phyloP scores from a whole-genome alignment of 2,797 vertebrate genomes.

The Microchirus variegatus region DNA sequence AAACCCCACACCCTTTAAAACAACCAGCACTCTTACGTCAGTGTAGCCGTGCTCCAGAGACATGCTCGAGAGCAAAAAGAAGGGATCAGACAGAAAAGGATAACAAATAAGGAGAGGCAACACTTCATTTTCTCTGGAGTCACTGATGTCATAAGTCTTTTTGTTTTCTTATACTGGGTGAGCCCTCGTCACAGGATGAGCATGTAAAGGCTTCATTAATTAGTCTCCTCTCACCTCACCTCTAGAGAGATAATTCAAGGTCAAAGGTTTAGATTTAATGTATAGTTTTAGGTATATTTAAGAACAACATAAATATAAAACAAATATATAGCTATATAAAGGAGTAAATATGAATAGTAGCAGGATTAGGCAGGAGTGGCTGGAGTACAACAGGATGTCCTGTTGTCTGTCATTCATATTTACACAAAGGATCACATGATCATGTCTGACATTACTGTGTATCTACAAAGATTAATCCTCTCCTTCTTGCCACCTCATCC shows the following conservation, averaged over 20 bases:
- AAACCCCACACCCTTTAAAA: constrained; percentile 67
- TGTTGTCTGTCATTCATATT: too few relatives aligned
- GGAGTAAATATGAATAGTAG: neutral
- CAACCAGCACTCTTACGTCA: constrained; percentile 56
- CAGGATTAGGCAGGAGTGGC: too few relatives aligned
- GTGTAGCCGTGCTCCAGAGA: constrained; percentile 30
- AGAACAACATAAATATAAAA: too few relatives aligned
- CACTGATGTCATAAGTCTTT: neutral
- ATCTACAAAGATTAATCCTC: constrained; percentile 32
- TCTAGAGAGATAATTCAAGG: too few relatives aligned
- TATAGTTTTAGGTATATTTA: too few relatives aligned
- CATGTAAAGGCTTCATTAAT: neutral
- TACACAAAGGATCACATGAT: neutral
- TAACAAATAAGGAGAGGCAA: constrained; percentile 29
- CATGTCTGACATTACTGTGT: constrained; percentile 21
- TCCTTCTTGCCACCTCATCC: neutral
- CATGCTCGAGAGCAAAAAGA: constrained; percentile 20
- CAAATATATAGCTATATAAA: neutral
- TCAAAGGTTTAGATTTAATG: too few relatives aligned
- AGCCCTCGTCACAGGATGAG: neutral
- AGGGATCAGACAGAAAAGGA: constrained; percentile 21
- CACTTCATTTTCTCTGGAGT: constrained; percentile 28
- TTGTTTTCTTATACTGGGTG: neutral
- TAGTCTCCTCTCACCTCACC: constrained; percentile 24
- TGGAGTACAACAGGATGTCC: too few relatives aligned